A percentile compares a stretch with the other conserved stretches of the same genome.
Conservation (phyloP, 2,888 invertebrate genomes). For the Tachystola acroxantha region DNA sequence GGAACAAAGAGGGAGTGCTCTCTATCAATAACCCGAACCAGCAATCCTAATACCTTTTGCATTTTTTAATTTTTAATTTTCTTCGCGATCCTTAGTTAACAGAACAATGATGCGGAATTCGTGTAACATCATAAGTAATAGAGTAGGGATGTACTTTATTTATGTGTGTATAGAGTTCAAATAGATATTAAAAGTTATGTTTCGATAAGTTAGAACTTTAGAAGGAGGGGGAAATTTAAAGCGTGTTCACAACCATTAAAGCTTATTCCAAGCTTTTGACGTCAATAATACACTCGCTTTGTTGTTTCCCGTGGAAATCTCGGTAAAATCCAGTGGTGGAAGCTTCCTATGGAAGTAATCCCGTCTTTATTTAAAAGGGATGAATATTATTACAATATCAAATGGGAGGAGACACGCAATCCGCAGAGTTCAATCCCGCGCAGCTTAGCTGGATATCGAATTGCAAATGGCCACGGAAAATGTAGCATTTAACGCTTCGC, state of each 20-base stretch:
- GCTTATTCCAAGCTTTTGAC: background rate
- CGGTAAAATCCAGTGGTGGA: slow-evolving; percentile 7
- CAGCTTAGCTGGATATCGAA: slow-evolving; percentile 71
- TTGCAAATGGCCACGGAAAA: slow-evolving; percentile 72
- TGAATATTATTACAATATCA: slow-evolving; percentile 62
- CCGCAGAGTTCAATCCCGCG: slow-evolving; percentile 57
- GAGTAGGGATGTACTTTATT: too few species aligned
- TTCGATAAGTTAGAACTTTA: too few species aligned
- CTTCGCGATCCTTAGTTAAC: too few species aligned
- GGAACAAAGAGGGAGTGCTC: too few species aligned
- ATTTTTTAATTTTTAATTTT: too few species aligned
- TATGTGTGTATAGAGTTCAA: too few species aligned
- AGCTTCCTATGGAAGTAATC: slow-evolving; percentile 25
- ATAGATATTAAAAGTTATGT: too few species aligned
- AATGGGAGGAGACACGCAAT: slow-evolving; percentile 50
- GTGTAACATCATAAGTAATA: too few species aligned
- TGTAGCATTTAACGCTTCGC: slow-evolving; percentile 71
- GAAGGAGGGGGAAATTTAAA: too few species aligned
- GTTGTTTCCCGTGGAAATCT: slow-evolving; percentile 8
- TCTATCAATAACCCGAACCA: too few species aligned
- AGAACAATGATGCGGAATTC: too few species aligned
- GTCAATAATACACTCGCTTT: background rate
- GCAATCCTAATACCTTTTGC: too few species aligned
- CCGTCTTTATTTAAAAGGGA: slow-evolving; percentile 47
- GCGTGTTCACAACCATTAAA: background rate